These are phyloP conservation scores for Xestia ashworthii DNA, from an alignment of 2,888 invertebrate genomes.

Conservation along the genomic window DNA sequence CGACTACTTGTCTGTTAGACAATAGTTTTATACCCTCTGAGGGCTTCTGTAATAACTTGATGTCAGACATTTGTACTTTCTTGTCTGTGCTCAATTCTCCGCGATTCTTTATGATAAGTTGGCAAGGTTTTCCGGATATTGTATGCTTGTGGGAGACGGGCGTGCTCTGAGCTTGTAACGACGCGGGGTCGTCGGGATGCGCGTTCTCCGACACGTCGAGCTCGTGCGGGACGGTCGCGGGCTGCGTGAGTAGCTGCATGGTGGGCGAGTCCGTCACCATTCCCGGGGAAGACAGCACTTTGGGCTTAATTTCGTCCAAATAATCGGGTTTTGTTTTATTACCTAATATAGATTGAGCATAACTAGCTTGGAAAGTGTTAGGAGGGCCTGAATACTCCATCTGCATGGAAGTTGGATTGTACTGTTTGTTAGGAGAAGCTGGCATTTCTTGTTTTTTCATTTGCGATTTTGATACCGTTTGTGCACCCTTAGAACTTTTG, in stretches of 20 bases:
- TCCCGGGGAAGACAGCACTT: conserved; percentile 79
- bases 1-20: conserved; percentile 84
- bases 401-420: conserved; percentile 77
- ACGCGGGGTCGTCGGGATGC: conserved; percentile 79
- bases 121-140: conserved; percentile 81
- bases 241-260: conserved; percentile 84
- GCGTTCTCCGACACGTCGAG: conserved; percentile 77
- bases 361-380: conserved; percentile 87
- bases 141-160: conserved; percentile 75
- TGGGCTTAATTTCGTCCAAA: conserved; percentile 81
- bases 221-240: conserved; percentile 82
- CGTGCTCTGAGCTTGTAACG: conserved; percentile 79
- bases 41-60: conserved; percentile 86
- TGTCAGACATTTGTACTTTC: conserved; percentile 84
- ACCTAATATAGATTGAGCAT: conserved; percentile 85
- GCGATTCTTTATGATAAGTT: conserved; percentile 85
- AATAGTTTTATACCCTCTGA: conserved; percentile 84
- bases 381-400: conserved; percentile 84
- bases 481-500: conserved; percentile 71
- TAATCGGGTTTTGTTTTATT: conserved; percentile 82
- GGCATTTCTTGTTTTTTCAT: conserved; percentile 79
- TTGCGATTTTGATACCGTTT: conserved; percentile 75
- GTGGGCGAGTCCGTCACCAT: conserved; percentile 83
- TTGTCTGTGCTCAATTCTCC: conserved; percentile 78
- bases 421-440: conserved; percentile 79